These are phyloP conservation scores for Morus bassanus DNA, from an alignment of 2,797 vertebrate genomes.

Conservation along the genomic window DNA sequence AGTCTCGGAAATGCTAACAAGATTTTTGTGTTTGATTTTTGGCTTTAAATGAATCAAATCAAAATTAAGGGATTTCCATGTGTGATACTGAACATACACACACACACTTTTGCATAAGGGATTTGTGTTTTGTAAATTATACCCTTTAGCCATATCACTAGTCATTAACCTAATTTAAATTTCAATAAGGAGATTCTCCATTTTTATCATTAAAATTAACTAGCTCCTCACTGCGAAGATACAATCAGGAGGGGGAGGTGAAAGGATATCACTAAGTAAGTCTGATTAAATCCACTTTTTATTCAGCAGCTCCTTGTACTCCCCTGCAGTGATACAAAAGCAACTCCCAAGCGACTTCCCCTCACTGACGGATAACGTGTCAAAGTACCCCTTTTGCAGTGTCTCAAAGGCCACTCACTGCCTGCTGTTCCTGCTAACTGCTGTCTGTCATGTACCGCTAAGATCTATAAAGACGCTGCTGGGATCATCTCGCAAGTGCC, in stretches of 20 bases:
- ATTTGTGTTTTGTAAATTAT: conserved; percentile 46
- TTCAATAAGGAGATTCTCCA: conserved; percentile 6
- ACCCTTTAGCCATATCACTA: conserved; percentile 45
- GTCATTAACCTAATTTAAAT: conserved; percentile 59
- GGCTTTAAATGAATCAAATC: not conserved
- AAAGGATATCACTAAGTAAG: not conserved
- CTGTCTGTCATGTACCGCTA: not conserved
- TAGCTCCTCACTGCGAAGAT: not conserved
- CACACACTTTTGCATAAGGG: not conserved
- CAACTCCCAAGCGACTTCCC: conserved; percentile 68
- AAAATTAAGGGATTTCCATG: conserved; percentile 45
- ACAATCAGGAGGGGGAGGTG: not conserved
- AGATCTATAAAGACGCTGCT: not conserved
- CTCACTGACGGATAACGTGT: not conserved
- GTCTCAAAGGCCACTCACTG: not conserved
- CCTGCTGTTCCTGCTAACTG: conserved; percentile 15
- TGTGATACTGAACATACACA: not conserved
- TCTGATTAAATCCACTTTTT: conserved; percentile 70
- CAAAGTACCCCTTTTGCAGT: conserved; percentile 30
- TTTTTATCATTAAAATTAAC: conserved; percentile 44
- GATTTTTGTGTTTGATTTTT: conserved; percentile 37
- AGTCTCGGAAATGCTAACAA: not conserved
- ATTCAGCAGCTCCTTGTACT: conserved; percentile 4
- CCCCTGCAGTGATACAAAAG: conserved; percentile 42
- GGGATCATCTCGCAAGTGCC: not conserved